Base-by-base conservation (phyloP, 2,113 vertebrate genomes). In the Propithecus coquereli region DNA sequence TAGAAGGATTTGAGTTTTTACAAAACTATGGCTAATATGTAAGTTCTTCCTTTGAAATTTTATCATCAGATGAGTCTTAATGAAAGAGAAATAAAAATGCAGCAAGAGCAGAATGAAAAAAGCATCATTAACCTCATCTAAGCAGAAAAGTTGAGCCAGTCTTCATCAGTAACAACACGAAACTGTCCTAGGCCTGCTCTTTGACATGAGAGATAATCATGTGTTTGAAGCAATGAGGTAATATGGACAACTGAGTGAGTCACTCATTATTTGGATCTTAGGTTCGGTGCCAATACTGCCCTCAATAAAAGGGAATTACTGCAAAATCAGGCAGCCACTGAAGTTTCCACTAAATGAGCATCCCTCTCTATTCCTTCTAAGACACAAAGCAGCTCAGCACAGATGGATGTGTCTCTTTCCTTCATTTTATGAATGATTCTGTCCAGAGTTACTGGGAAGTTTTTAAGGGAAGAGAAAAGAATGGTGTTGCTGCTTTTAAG, bases 391-490 rank as follows among this genome's bases (percentile, higher is more conserved):
- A 92, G 8, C 65, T 70, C n/a, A 82, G 70, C 40, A 61, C 7
- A 92, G 37, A 80, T 1, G 4, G 73, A 63, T 59, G 1, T 66
- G 74, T 87, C 94, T 90, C 70, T 50, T 93, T 37, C 37, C 85
- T 86, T 80, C 25, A 20, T 74, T 82, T 96, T 88, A 91, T 63
- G 57, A 95, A 40, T 77, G 66, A 94, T 47, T 59, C 30, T 87
- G n/a, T 90, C 61, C 84, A 97, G 43, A 96, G 61, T 94, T 95
- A 87, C 63, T 92, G 47, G 45, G 96, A 30, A 81, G 59, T 82
- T 81, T 90, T 92, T 90, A 95, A 80, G 45, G 71, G 30, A 71
- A 86, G 71, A 65, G 1, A 40, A 65, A 47, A 71, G 76, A 47
- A 71, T 81, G 57, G 63, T 32, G 66, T 63, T 87, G 57, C 71